Evolutionary conservation across 2,888 invertebrate species (phyloP).

Genomic region (Smittia sp.): DNA sequence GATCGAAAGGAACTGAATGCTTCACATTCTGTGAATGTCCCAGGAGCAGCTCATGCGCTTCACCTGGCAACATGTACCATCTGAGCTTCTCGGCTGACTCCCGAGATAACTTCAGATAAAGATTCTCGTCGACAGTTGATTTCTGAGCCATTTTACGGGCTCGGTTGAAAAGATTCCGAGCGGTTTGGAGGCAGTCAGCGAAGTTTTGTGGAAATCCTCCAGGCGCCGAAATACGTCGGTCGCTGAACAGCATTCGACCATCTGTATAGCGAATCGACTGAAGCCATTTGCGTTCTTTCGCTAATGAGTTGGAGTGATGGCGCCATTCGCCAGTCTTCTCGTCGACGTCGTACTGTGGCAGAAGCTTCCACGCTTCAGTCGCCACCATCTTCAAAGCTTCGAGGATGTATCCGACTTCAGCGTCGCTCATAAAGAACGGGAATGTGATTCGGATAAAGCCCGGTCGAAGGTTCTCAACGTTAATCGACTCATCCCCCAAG

Average conservation of each 20-base stretch:
- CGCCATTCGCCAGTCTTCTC: conserved; percentile 87
- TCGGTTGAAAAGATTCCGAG: conserved; percentile 72
- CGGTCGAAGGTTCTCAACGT: conserved; percentile 71
- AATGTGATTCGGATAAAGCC: conserved; percentile 83
- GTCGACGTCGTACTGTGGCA: conserved; percentile 85
- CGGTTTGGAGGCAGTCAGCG: conserved; percentile 75
- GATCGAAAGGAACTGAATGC: conserved; percentile 73
- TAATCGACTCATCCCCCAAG: conserved; percentile 54
- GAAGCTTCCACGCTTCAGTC: conserved; percentile 82
- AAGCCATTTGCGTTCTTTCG: conserved; percentile 80
- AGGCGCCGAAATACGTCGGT: conserved; percentile 68
- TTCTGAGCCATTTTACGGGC: conserved; percentile 74
- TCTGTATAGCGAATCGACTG: conserved; percentile 71
- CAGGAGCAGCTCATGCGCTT: conserved; percentile 73
- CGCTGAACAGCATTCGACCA: conserved; percentile 72
- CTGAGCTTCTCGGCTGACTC: conserved; percentile 61
- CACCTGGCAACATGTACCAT: conserved; percentile 88
- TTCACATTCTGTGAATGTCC: conserved; percentile 74
- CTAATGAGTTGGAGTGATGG: conserved; percentile 74
- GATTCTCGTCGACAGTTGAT: conserved; percentile 69
- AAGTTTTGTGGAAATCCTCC: conserved; percentile 72
- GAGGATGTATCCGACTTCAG: conserved; percentile 75
- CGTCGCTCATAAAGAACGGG: conserved; percentile 79
- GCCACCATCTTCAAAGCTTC: conserved; percentile 85
- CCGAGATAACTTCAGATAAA: conserved; percentile 42